These are phyloP conservation scores for Hassar affinis DNA, from an alignment of 2,113 vertebrate genomes.

Conservation along the genomic window DNA sequence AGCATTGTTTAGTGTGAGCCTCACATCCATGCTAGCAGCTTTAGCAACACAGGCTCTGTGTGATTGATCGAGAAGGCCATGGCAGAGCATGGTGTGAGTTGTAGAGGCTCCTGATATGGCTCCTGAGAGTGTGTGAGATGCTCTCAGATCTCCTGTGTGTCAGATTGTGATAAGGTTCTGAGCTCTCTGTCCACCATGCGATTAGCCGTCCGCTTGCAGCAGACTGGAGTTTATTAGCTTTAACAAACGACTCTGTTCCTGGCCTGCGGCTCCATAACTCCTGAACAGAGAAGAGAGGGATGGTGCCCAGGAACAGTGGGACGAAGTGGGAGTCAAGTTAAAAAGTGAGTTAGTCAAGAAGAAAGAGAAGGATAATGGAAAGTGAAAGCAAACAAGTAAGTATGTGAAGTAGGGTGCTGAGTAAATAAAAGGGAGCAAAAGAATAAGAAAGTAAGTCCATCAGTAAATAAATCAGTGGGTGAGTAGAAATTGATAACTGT, in stretches of 20 bases:
- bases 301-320: not conserved
- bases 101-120: slow-evolving; percentile 74
- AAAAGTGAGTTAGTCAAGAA: not conserved
- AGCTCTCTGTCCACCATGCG: slow-evolving; percentile 14
- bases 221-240: slow-evolving; percentile 41
- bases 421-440: not conserved
- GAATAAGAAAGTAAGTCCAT: not conserved
- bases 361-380: not conserved
- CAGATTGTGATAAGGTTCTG: slow-evolving; percentile 73
- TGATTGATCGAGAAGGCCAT: slow-evolving; percentile 74
- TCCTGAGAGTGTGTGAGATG: slow-evolving; percentile 65
- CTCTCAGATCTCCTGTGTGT: slow-evolving; percentile 76
- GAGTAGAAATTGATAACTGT: not conserved
- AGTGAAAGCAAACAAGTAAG: not conserved
- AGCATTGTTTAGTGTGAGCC: not conserved
- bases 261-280: slow-evolving; percentile 39
- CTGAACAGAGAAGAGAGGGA: slow-evolving; percentile 14
- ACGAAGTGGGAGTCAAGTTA: not conserved
- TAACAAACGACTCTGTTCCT: slow-evolving; percentile 39
- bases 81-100: slow-evolving; percentile 66
- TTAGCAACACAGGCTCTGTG: slow-evolving; percentile 44
- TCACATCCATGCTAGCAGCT: slow-evolving; percentile 1
- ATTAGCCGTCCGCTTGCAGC: slow-evolving; percentile 29
- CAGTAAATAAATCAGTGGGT: not conserved
- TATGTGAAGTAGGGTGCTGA: not conserved